These are phyloP conservation scores for Lithodes maja DNA, from an alignment of 2,888 invertebrate genomes.

Conservation along the genomic window DNA sequence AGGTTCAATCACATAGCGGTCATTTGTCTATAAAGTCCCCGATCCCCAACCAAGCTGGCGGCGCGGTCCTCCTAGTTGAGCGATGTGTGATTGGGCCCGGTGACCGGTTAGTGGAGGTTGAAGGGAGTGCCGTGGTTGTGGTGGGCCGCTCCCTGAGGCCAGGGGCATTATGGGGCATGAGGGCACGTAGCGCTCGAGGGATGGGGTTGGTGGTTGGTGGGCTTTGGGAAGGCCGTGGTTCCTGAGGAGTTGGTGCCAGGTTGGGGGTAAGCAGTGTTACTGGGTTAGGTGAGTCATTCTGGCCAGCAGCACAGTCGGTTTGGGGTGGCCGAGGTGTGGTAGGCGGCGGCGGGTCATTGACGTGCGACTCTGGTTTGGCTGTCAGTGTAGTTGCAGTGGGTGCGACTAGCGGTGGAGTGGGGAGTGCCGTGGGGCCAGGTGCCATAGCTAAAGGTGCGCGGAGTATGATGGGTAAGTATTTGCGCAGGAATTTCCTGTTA, in stretches of 20 bases:
- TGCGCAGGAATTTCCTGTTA: constrained; percentile 38
- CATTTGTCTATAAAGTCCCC: not conserved
- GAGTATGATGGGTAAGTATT: constrained; percentile 25
- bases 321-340: not conserved
- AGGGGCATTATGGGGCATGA: not conserved
- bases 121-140: not conserved
- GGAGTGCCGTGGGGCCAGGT: constrained; percentile 11
- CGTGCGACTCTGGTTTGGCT: not conserved
- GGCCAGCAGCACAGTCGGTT: no score
- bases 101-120: not conserved
- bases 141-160: not conserved
- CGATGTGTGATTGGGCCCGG: not conserved
- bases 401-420: not conserved
- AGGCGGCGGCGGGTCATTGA: not conserved
- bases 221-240: not conserved
- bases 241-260: not conserved
- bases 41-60: not conserved
- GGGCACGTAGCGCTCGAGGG: not conserved
- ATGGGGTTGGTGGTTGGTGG: not conserved
- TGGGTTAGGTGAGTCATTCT: not conserved
- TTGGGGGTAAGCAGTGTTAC: not conserved
- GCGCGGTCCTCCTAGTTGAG: not conserved
- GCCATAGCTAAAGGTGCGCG: constrained; percentile 23
- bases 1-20: not conserved
- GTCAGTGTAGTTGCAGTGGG: not conserved